A percentile compares a stretch with the other conserved stretches of the same genome.
phyloP scores from a whole-genome alignment of 1,140 invertebrate species.

The Brachionus rotundiformis region DNA sequence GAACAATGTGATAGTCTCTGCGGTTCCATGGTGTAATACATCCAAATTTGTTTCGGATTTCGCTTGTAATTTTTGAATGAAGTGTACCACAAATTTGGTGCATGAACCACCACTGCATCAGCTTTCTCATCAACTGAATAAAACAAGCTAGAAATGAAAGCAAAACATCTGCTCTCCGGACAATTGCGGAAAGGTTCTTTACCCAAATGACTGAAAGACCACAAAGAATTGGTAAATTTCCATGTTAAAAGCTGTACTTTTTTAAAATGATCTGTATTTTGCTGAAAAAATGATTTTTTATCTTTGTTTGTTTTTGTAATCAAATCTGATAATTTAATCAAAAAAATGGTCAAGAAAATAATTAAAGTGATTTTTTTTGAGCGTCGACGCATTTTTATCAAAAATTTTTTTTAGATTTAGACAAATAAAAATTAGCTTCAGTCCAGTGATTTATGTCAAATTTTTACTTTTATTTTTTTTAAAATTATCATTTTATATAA shows the following conservation, averaged over 20 bases:
- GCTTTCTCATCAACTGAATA: neutral
- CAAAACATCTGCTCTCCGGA: conserved; percentile 24
- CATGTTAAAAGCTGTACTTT: neutral
- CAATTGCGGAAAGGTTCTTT: neutral
- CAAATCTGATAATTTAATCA: neutral
- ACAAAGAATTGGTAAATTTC: neutral
- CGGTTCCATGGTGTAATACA: conserved; percentile 7
- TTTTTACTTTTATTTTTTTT: too few relatives aligned
- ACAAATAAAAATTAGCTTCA: neutral
- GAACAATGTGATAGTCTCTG: neutral
- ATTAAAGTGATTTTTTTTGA: neutral
- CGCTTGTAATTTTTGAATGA: neutral
- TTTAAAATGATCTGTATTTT: neutral
- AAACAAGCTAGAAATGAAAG: neutral
- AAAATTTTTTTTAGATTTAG: neutral
- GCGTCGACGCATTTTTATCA: neutral
- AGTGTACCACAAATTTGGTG: neutral
- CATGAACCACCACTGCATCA: conserved; percentile 34
- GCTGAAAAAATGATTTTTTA: neutral
- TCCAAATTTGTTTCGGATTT: conserved; percentile 23
- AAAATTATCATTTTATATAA: too few relatives aligned
- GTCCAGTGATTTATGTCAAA: neutral
- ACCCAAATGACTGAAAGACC: conserved; percentile 11
- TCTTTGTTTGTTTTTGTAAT: neutral
- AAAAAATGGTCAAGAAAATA: neutral